A percentile compares a stretch with the other conserved stretches of the same genome.
Conservation (phyloP, 2,888 invertebrate genomes). For the Drosophila ezoana region DNA sequence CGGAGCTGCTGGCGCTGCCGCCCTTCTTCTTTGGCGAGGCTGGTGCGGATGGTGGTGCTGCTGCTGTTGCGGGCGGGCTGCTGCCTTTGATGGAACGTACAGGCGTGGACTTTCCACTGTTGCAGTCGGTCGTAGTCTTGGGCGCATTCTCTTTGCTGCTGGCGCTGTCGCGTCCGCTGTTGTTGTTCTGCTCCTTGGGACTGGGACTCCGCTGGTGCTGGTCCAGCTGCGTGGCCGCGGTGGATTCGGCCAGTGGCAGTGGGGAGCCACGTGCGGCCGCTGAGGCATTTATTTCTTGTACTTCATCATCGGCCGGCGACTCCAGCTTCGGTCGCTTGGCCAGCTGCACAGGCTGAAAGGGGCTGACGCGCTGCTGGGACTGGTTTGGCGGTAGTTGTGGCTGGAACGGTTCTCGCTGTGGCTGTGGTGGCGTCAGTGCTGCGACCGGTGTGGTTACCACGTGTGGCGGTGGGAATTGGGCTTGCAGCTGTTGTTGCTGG, state of each 20-base stretch:
- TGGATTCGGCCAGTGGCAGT: constrained; percentile 45
- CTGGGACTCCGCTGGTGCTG: constrained; percentile 27
- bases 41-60: constrained; percentile 37
- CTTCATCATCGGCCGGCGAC: constrained; percentile 66
- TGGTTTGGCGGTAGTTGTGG: constrained; percentile 67
- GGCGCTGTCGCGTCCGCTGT: constrained; percentile 65
- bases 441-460: constrained; percentile 21
- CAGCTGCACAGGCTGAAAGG: constrained; percentile 67
- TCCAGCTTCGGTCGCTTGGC: constrained; percentile 68
- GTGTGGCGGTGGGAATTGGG: constrained; percentile 57
- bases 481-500: constrained; percentile 58
- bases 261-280: constrained; percentile 29
- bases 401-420: constrained; percentile 65
- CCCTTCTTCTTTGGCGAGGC: constrained; percentile 61
- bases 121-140: constrained; percentile 43
- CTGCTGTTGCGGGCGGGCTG: constrained; percentile 36
- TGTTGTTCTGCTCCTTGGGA: constrained; percentile 66
- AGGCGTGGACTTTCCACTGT: constrained; percentile 67
- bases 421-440: constrained; percentile 39
- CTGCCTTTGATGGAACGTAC: constrained; percentile 37
- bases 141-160: constrained; percentile 71
- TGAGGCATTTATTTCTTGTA: constrained; percentile 60
- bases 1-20: constrained; percentile 32
- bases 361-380: constrained; percentile 58
- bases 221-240: constrained; percentile 26